Evolutionary conservation across 2,113 vertebrate genomes (phyloP).

Genomic region (Serinus canaria): DNA sequence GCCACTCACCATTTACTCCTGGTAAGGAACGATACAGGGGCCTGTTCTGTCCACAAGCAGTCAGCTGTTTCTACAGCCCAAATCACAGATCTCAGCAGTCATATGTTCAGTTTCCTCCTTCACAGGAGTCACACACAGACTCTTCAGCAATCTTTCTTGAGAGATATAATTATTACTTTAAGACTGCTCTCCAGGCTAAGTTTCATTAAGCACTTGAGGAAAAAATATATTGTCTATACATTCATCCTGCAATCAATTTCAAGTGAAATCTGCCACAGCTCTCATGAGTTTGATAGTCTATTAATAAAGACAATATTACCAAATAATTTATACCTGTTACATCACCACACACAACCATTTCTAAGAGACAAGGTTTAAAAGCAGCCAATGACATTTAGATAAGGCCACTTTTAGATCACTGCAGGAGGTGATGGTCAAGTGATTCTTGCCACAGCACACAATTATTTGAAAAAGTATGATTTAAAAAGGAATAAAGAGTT

Average conservation of each 20-base stretch:
- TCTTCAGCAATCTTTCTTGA: conserved; percentile 37
- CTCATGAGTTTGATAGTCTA: background rate
- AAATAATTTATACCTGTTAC: background rate
- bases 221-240: conserved; percentile 19
- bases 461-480: background rate
- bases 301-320: background rate
- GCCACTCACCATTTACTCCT: background rate
- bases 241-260: background rate
- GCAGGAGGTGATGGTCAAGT: background rate
- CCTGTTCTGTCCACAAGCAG: background rate
- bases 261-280: background rate
- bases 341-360: background rate
- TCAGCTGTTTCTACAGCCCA: background rate
- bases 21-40: background rate
- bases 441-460: background rate
- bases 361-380: background rate
- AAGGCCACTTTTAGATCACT: background rate
- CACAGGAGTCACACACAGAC: background rate
- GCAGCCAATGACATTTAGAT: background rate
- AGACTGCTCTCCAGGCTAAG: conserved; percentile 21
- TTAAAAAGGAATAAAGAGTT: background rate
- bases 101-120: background rate
- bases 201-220: conserved; percentile 47
- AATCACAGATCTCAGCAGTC: background rate
- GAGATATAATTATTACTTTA: conserved; percentile 20